Evolutionary conservation across 2,113 vertebrate genomes (phyloP).

Genomic region (Leucoraja erinaceus): DNA sequence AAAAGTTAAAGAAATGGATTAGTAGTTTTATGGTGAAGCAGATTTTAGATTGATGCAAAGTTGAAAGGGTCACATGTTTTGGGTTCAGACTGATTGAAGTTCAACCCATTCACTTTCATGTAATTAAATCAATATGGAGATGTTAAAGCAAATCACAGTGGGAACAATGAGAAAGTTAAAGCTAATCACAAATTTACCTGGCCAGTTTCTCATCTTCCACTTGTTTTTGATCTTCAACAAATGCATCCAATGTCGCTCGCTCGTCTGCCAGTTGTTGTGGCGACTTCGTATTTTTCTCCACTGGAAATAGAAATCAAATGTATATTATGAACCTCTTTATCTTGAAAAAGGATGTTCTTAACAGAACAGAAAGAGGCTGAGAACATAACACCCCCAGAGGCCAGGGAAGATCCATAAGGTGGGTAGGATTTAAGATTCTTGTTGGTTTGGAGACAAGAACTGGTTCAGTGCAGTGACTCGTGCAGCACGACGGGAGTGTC

Average conservation of each 20-base stretch:
- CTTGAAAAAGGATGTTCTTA: background rate
- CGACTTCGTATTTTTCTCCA: conserved; percentile 58
- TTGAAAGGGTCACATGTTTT: background rate
- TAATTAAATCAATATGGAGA: background rate
- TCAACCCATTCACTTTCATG: background rate
- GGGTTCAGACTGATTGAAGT: background rate
- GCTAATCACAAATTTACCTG: conserved; percentile 48
- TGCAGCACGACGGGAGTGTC: too few species aligned
- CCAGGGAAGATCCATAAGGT: background rate
- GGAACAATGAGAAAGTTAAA: background rate
- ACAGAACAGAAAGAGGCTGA: background rate
- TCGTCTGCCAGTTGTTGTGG: conserved; percentile 57
- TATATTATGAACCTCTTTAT: background rate
- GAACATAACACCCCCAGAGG: background rate
- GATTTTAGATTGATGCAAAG: background rate
- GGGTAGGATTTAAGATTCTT: background rate
- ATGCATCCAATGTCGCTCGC: conserved; percentile 53
- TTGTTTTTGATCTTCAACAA: conserved; percentile 51
- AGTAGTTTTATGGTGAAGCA: background rate
- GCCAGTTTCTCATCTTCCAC: conserved; percentile 56
- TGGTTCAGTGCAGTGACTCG: too few species aligned
- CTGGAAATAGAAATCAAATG: conserved; percentile 48
- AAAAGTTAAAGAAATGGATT: background rate
- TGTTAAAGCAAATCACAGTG: background rate
- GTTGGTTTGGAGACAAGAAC: too few species aligned